These are phyloP conservation scores for Sander lucioperca DNA, from an alignment of 2,113 vertebrate genomes.

Conservation along the genomic window DNA sequence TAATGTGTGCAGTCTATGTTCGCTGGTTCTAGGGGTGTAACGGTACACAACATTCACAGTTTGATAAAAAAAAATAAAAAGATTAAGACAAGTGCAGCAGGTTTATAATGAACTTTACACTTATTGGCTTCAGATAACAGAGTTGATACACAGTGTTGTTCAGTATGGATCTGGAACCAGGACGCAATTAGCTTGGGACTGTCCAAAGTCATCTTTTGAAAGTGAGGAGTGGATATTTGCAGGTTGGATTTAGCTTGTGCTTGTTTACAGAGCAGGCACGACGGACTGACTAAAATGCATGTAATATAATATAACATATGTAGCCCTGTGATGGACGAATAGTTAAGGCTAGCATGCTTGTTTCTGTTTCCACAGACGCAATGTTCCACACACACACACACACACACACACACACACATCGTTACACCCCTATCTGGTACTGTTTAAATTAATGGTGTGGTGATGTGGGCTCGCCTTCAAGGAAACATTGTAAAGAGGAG, in stretches of 20 bases:
- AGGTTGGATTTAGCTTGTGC: background rate
- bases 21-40: constrained; percentile 59
- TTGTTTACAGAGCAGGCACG: background rate
- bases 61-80: background rate
- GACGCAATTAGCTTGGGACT: background rate
- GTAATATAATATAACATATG: too few relatives aligned
- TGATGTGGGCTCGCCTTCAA: constrained; percentile 59
- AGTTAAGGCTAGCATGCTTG: background rate
- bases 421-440: constrained; percentile 54
- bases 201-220: background rate
- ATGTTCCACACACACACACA: background rate
- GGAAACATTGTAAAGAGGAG: constrained; percentile 35
- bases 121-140: background rate
- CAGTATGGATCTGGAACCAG: background rate
- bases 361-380: background rate
- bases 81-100: background rate
- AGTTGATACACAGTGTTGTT: background rate
- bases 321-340: background rate
- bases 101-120: background rate
- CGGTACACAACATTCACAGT: constrained; percentile 26
- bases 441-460: constrained; percentile 57
- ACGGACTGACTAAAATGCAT: background rate
- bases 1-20: constrained; percentile 65
- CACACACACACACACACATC: background rate
- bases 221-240: background rate